Evolutionary conservation across 30 jellyfish, hydroid and myxozoan genomes (phyloP), one percentile per base, ranked within the genome.

Genomic region (Haliclystus octoradiatus): DNA sequence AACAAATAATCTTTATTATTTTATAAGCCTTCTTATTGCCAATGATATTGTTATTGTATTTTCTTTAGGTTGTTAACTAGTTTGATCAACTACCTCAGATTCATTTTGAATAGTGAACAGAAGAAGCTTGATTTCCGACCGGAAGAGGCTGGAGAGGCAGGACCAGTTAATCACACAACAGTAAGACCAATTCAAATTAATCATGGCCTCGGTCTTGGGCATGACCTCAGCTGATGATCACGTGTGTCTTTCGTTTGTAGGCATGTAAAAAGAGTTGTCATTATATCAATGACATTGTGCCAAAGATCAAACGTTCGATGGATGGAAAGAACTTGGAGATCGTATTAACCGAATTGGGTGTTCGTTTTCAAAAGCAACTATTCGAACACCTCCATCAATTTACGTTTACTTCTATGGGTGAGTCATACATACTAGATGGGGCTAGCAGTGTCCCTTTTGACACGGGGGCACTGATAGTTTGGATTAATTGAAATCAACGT

Each of bases 281-380:
- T 14, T 89, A 89, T 71, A 74, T 89, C 53, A 76, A 72, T 19
- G 77, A 63, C 1, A 84, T 76, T 9, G 62, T 76, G 25, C 98
- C 98, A 0, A 25, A 22, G 26, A 25, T 89, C 28, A 65, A 75
- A 22, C 73, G 71, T 57, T 83, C 95, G 1, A 40, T 89, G 51
- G 98, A 89, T 62, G 98, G 98, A 9, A 89, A 89, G 74, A 89
- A 89, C 81, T 75, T 82, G 46, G 98, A 89, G 76, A 94, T 82
- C 25, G 95, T 89, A 25, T 60, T 89, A 5, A 89, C 93, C 0
- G 98, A 89, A 73, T 79, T 89, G 25, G 98, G 98, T 25, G 93
- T 93, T 15, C 83, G 98, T 28, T 89, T 89, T 73, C 98, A 89
- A 61, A 72, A 81, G 50, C 65, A 70, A 24, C 79, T 89, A 23